Evolutionary conservation across 2,113 vertebrate genomes (phyloP).

Genomic region (Morone chrysops): DNA sequence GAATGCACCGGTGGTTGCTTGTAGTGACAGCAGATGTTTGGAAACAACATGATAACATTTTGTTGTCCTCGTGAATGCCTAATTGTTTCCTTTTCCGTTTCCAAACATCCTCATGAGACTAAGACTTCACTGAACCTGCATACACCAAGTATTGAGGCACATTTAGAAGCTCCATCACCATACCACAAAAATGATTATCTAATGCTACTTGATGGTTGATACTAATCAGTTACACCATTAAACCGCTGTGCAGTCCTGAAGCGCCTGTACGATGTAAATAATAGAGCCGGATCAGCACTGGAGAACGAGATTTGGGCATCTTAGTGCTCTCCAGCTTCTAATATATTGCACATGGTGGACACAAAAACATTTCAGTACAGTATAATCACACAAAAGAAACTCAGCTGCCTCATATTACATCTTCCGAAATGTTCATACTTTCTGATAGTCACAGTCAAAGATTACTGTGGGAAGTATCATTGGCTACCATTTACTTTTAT

Average conservation of each 20-base stretch:
- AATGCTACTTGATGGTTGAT: not conserved
- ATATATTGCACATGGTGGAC: not conserved
- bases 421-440: not conserved
- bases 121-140: not conserved
- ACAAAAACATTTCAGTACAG: not conserved
- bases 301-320: not conserved
- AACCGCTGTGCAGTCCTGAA: not conserved
- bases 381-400: not conserved
- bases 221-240: not conserved
- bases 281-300: not conserved
- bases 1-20: conserved; percentile 17
- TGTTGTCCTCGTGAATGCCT: conserved; percentile 7
- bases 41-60: conserved; percentile 11
- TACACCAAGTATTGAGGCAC: not conserved
- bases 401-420: not conserved
- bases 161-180: not conserved
- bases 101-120: not conserved
- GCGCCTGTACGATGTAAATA: not conserved
- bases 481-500: not conserved
- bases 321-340: not conserved
- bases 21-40: conserved; percentile 17
- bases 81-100: not conserved
- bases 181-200: not conserved
- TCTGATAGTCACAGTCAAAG: not conserved
- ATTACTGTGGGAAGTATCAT: not conserved